Evolutionary conservation across 2,888 invertebrate genomes (phyloP), one percentile per base, ranked within the genome.

Genomic region (Lithosia quadra): DNA sequence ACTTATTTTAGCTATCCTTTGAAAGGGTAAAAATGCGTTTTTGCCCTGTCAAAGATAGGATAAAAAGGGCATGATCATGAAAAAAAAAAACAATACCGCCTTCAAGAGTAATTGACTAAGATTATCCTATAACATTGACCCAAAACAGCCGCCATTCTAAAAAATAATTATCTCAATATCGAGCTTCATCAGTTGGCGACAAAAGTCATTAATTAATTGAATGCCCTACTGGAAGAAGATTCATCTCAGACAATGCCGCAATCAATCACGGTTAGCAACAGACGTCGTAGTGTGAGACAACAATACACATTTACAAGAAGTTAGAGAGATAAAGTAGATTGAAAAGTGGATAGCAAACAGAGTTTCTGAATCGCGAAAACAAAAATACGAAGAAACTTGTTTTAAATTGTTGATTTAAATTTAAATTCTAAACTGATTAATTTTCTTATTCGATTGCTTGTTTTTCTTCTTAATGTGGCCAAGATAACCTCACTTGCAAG

Each of bases 151-250:
- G 15, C 43, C 2, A 43, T 43, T 43, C 18, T 7, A 43, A 43
- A 43, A 18, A 43, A n/a, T 18, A 43, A 43, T 18, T 49, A 49
- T 9, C 49, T n/a, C n/a, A 0, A 49, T 9, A n/a, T n/a, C 18
- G 8, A 49, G n/a, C n/a, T n/a, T n/a, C 49, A 49, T 49, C 49
- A 49, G 18, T 49, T 49, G 18, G 49, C 49, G 18, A 49, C 9
- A 49, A 49, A 49, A 49, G 49, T 49, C 49, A 49, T 49, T 49
- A 49, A 49, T 49, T 49, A 49, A 49, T 49, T n/a, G 49, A 49
- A 49, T n/a, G n/a, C 49, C 49, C 9, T n/a, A n/a, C n/a, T 2
- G 18, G n/a, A 49, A 49, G 49, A n/a, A n/a, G 18, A 49, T 49
- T 49, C 9, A 49, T 49, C 49, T 49, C n/a, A 43, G 49, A 49